Evolutionary conservation across 1,140 invertebrate species (phyloP), one percentile per base, ranked within the genome.

Genomic region (Brachionus manjavacas): DNA sequence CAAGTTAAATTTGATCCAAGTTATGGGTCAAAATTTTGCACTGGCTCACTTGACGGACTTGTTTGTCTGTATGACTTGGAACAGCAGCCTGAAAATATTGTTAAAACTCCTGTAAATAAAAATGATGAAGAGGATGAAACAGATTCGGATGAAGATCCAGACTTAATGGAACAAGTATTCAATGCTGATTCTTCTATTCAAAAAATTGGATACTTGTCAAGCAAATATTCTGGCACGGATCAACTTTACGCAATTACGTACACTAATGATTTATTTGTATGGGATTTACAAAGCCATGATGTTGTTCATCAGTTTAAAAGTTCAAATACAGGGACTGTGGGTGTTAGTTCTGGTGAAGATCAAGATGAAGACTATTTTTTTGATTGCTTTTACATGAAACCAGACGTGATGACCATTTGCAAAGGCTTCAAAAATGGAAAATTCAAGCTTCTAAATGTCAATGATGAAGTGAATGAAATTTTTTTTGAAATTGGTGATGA

Each of bases 211-310:
- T 81, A 64, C 20, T 20, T 81, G 16, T 76, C 72, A 28, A 64
- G 49, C 23, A 81, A n/a, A 28, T 60, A 41, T 41, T n/a, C 31
- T 20, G 20, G 3, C 14, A 25, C 14, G 1, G 79, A 81, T 46
- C 64, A 60, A 28, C 9, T 81, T 12, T 64, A 68, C 25, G 79
- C 79, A 20, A 81, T 81, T 41, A 81, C 79, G 9, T 46, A 31
- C 16, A 81, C 52, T 11, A 81, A 81, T 28, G 79, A 81, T 68
- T 81, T 60, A 25, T 43, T 81, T 23, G 79, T 81, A 35, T 81
- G 79, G 79, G 79, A 81, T 81, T 46, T 81, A 81, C 55, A 81
- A 23, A 41, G 25, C 16, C 52, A 81, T 46, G 79, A 81, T 81
- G 12, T 81, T 14, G 20, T 64, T 39, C 43, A 49, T 49, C 72